Evolutionary conservation across 2,113 vertebrate genomes (phyloP).

Genomic region (Phaethon lepturus): DNA sequence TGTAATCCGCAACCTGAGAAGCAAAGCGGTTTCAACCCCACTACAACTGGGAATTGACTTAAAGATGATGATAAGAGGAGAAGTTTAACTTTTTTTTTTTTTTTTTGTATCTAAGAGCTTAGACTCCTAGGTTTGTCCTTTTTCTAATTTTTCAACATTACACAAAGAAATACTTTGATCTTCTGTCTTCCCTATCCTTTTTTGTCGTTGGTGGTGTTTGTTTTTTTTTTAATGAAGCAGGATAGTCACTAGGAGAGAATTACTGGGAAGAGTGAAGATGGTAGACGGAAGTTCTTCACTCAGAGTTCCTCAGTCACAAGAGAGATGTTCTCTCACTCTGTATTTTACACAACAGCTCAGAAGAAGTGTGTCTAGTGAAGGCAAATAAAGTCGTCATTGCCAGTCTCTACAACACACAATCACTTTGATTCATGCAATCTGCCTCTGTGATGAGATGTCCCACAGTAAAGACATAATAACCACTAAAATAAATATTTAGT

Average conservation of each 20-base stretch:
- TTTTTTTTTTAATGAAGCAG: neutral
- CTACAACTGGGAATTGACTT: neutral
- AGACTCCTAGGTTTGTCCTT: neutral
- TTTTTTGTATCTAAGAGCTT: fast-evolving
- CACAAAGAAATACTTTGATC: neutral
- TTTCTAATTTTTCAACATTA: neutral
- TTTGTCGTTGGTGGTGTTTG: neutral
- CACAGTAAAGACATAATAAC: neutral
- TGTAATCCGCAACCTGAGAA: neutral
- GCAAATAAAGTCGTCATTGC: neutral
- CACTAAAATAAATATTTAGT: slow-evolving; percentile 22
- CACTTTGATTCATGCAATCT: slow-evolving; percentile 4
- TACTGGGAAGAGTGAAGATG: fast-evolving
- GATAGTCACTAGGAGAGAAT: neutral
- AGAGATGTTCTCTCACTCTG: neutral
- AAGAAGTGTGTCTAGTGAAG: neutral
- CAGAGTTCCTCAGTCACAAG: neutral
- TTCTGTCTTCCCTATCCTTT: neutral
- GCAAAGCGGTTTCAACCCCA: neutral
- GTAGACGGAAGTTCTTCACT: neutral
- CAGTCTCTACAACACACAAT: neutral
- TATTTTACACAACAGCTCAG: neutral
- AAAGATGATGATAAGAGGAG: neutral
- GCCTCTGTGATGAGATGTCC: neutral
- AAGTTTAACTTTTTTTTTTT: neutral